Evolutionary conservation across 1,140 invertebrate genomes (phyloP), one percentile per base, ranked within the genome.

Genomic region (Apis florea): DNA sequence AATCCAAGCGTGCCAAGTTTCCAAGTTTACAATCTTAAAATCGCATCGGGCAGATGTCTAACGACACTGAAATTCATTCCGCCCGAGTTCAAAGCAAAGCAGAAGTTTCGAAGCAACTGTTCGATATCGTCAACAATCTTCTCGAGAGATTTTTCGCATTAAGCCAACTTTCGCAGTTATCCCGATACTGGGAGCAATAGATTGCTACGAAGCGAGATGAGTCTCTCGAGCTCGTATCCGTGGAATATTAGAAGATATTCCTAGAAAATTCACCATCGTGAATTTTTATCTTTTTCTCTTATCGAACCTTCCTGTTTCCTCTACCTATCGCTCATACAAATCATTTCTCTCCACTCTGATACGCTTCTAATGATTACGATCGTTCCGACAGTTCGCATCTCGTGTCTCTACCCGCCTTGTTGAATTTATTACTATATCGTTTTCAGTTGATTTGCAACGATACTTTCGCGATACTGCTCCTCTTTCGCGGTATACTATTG

Each of bases 361-460:
- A 58, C 21, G 71, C 40, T 2, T n/a, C 40, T 17, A 73, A 61
- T 49, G 56, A 73, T 73, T 61, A 61, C 71, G 54, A 59, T 61
- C 40, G n/a, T 13, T 24, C 56, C 19, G 59, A 40, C 70, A 56
- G n/a, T 31, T 17, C 17, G 21, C 26, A 49, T 47, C 40, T 74
- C 17, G 4, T 47, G 47, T 8, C 56, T 49, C 24, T 40, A 21
- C 19, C 11, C 8, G 2, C 19, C 47, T 74, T 47, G 58, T 24
- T 61, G 17, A 21, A 58, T 24, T 74, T 74, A 74, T 74, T 61
- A 74, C 72, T 49, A 21, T n/a, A n/a, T n/a, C 68, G 58, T 74
- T 74, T 74, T n/a, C 56, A 61, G 72, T 59, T 74, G 40, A 61
- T 74, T 74, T 61, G 47, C 72, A 11, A 51, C 12, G 72, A 15